Conservation (phyloP, 2,113 vertebrate species). For the Phalacrocorax carbo region DNA sequence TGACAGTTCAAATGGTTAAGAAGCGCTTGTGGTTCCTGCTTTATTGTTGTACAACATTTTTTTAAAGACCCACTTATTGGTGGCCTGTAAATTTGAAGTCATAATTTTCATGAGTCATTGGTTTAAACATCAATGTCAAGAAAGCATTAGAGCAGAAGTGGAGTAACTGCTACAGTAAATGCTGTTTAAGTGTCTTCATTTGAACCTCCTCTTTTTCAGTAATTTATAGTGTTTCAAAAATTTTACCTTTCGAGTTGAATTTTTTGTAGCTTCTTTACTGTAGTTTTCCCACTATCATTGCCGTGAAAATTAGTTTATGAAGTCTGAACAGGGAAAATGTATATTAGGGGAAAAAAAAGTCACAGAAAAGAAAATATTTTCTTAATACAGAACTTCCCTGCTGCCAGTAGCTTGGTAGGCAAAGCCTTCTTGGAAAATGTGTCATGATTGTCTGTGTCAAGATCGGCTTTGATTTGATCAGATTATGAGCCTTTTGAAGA, state of each 20-base stretch:
- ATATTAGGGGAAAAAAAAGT: rapidly evolving
- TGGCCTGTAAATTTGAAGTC: conserved; percentile 32
- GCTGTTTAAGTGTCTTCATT: background rate
- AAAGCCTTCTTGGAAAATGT: background rate
- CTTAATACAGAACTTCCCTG: background rate
- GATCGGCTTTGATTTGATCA: background rate
- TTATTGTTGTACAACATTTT: background rate
- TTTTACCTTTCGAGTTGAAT: background rate
- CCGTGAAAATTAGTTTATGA: background rate
- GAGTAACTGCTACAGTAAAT: background rate
- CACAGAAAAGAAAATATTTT: background rate
- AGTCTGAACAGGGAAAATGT: background rate
- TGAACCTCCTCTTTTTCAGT: background rate
- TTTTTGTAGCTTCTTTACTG: background rate
- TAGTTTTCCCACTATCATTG: background rate
- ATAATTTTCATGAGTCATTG: conserved; percentile 17
- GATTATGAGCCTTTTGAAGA: background rate
- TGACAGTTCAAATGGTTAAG: conserved; percentile 9
- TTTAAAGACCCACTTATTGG: background rate
- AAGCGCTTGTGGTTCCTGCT: background rate
- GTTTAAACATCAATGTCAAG: conserved; percentile 35
- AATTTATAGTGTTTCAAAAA: background rate
- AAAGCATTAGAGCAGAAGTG: background rate
- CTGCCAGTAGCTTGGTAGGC: background rate
- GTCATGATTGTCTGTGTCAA: background rate